Base-by-base conservation (phyloP, 1,140 invertebrate genomes). In the Zaprionus camerounensis region DNA sequence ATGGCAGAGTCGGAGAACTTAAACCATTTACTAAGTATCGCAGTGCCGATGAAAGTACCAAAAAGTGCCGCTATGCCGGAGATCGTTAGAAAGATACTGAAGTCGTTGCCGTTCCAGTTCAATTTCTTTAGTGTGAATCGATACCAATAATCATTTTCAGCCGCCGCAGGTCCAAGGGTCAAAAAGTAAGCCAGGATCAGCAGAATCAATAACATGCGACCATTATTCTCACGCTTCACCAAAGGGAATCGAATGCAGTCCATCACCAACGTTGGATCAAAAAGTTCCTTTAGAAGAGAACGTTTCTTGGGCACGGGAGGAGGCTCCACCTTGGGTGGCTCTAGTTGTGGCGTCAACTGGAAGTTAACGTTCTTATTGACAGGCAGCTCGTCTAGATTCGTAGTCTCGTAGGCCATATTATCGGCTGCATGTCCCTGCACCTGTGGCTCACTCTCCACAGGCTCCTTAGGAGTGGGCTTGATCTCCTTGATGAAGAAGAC, bases 41-140 rank as follows among this genome's bases (percentile, higher is more conserved):
- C 91, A 1, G 92, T 92, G 0, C 92, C 92, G 55, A 93, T 81
- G 5, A 92, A 91, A 6, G 92, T 93, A 41, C 92, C 92, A 69
- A 73, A 78, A 17, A 90, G 41, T 1, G 82, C 88, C 0, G 88
- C 79, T 1, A 78, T 71, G 17, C 83, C 86, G 2, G 78, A 77
- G 41, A 92, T 74, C 5, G 92, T 93, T 11, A 71, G 58, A 51
- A 85, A 93, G 5, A 91, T 76, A 28, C 91, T 88, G 56, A 82
- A 92, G 38, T 91, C 76, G 57, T 91, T 83, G 49, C 92, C 92
- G 65, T 93, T 92, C 92, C 92, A 93, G 58, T 86, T 91, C 0
- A 93, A 61, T 34, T 91, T 91, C 34, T 82, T 91, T 9, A 93
- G 38, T 0, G 85, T 87, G 51, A 84, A 93, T 11, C 87, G 81